Evolutionary conservation across 2,888 invertebrate genomes (phyloP).

Genomic region (Cheilosia soror): DNA sequence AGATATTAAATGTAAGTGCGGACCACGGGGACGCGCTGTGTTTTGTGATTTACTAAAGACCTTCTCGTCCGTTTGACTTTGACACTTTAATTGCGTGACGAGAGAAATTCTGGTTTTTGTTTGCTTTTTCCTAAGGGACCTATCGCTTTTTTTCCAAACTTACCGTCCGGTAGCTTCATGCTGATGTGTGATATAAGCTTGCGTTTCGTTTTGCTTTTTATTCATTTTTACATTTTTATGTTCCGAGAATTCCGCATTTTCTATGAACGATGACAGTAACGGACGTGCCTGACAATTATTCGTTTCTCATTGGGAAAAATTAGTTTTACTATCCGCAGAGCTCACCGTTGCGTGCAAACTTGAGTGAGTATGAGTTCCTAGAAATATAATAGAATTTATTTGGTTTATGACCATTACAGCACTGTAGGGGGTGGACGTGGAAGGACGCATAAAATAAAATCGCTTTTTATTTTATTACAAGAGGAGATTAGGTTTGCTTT

Average conservation of each 20-base stretch:
- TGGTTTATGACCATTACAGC: conserved; percentile 51
- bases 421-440: not conserved
- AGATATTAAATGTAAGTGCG: conserved; percentile 35
- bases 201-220: conserved; percentile 30
- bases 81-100: conserved; percentile 66
- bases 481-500: conserved; percentile 61
- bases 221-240: conserved; percentile 51
- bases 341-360: conserved; percentile 34
- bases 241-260: conserved; percentile 42
- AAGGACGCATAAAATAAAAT: conserved; percentile 46
- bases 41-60: conserved; percentile 59
- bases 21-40: conserved; percentile 6
- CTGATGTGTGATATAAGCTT: conserved; percentile 63
- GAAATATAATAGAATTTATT: conserved; percentile 72
- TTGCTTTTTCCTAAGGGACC: not conserved
- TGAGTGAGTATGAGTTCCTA: conserved; percentile 49
- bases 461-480: conserved; percentile 49
- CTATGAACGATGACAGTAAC: conserved; percentile 69
- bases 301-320: conserved; percentile 32
- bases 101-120: conserved; percentile 8
- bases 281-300: conserved; percentile 68
- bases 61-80: conserved; percentile 46
- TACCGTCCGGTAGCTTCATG: conserved; percentile 13
- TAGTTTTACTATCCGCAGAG: conserved; percentile 33
- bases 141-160: not conserved